Evolutionary conservation across 2,888 invertebrate genomes (phyloP), one percentile per base, ranked within the genome.

Genomic region (Ischnura elegans): DNA sequence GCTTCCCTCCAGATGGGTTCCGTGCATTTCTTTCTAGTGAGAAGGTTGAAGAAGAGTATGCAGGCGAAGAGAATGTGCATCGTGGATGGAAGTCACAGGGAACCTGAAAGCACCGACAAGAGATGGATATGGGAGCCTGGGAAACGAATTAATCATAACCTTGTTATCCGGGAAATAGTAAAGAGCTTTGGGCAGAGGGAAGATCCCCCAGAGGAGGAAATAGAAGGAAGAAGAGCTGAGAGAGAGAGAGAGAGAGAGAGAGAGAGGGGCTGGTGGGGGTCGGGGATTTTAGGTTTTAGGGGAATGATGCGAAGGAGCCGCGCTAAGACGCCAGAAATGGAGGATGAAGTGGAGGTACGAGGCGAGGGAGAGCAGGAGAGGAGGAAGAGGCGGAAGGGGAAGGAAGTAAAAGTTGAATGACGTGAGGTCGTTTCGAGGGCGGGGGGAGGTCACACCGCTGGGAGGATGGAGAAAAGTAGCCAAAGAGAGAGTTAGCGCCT

Each of bases 371-470:
- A 42, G 86, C 45, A n/a, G 46, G n/a, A 46, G 45, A 46, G 43
- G 51, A n/a, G 42, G 85, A 43, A 85, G 10, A 43, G 21, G 85
- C 19, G 21, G 42, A 85, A 85, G 43, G 55, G 8, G n/a, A 42
- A 36, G 76, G 90, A 90, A 61, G 90, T 90, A 90, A 90, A 90
- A 90, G 90, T 90, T 90, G 90, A 90, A 90, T 90, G 90, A 90
- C 90, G 90, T 90, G 90, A 66, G 90, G 90, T 90, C 90, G 90
- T 90, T 90, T 90, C n/a, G 66, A 61, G 61, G 45, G 61, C 2
- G 87, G 29, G 51, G 42, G 42, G 87, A 87, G 87, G 76, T 76
- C 76, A 76, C 76, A 76, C 76, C 76, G 76, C n/a, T 51, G 76
- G 76, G 76, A n/a, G n/a, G n/a, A n/a, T n/a, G n/a, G n/a, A 66